phyloP scores from a whole-genome alignment of 2,888 invertebrate genomes.

The Pediacus dermestoides region DNA sequence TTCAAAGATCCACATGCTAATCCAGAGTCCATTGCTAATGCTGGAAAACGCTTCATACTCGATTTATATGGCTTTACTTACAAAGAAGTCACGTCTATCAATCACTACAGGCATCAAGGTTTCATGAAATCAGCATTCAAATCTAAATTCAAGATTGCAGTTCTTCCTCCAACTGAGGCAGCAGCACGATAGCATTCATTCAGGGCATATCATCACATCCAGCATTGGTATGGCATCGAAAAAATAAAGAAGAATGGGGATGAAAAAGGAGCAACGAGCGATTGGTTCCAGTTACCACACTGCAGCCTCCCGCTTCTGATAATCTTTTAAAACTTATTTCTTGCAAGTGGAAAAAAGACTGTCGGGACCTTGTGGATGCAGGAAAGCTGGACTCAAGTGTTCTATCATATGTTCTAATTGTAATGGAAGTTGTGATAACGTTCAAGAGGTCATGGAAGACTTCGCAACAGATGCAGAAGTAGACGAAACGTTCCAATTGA shows the following conservation, averaged over 20 bases:
- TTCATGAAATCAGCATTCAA: slow-evolving; percentile 23
- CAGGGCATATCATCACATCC: slow-evolving; percentile 19
- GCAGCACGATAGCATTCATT: slow-evolving; percentile 22
- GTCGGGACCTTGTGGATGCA: slow-evolving; percentile 18
- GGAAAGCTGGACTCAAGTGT: slow-evolving; percentile 15
- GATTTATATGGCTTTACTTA: slow-evolving; percentile 2
- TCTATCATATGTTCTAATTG: not conserved
- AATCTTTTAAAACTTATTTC: slow-evolving; percentile 19
- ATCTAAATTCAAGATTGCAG: slow-evolving; percentile 21
- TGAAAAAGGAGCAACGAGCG: slow-evolving; percentile 9
- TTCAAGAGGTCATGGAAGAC: too few species aligned
- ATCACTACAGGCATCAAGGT: slow-evolving; percentile 18
- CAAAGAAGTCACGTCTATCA: slow-evolving; percentile 19
- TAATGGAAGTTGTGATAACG: not conserved
- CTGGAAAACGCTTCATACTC: slow-evolving; percentile 23
- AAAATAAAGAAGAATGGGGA: slow-evolving; percentile 7
- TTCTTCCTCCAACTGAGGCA: slow-evolving; percentile 19
- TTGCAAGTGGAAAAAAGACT: slow-evolving; percentile 22
- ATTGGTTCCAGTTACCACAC: slow-evolving; percentile 14
- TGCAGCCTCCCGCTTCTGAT: slow-evolving; percentile 17
- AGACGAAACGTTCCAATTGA: too few species aligned
- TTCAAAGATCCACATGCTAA: slow-evolving; percentile 22
- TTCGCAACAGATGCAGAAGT: too few species aligned
- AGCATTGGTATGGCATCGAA: slow-evolving; percentile 8
- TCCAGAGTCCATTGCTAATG: slow-evolving; percentile 26